Base-by-base conservation (phyloP, 2,113 vertebrate genomes). In the Uria lomvia region DNA sequence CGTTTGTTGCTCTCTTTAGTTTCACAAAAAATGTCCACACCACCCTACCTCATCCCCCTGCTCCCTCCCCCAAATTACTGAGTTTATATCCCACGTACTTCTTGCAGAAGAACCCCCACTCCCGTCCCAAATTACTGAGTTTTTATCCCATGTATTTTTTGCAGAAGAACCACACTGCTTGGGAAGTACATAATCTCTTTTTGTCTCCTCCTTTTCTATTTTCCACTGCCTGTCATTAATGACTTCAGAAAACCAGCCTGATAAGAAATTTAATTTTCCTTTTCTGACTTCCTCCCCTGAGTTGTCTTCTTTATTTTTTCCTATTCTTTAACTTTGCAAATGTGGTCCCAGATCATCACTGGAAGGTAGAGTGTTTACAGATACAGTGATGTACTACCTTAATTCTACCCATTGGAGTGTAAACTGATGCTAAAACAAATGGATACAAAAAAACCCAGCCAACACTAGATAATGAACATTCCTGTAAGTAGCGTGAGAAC, bases 401-500 rank as follows among this genome's bases (percentile, higher is more conserved):
- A 84, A 81, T 86, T 96, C 34, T 86, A 60, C 15, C 27, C 68
- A 77, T 60, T 67, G 86, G 23, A 80, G 27, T 49, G 60, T 84
- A 79, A 95, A 32, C 15, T 67, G 20, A 80, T 42, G 40, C 7
- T 38, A 89, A 94, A 96, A 72, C 8, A 81, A n/a, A 81, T 91
- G 34, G 11, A 47, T 92, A 38, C 34, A 90, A 68, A 80, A n/a
- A 92, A 95, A 20, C 2, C 34, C 66, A 88, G 47, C 65, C 36
- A 94, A 88, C 95, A 59, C 32, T 45, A 94, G 47, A 81, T 92
- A 97, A 92, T 76, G 32, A 75, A 50, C 72, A 82, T 93, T 96
- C 52, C 52, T 93, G 73, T 97, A 95, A 93, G 53, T 72, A 95
- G 65, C 2, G 13, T 93, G 67, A 97, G 86, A 97, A 96, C 42